Base-by-base conservation (phyloP, 2,888 invertebrate species). In the Lasioglossum morio region DNA sequence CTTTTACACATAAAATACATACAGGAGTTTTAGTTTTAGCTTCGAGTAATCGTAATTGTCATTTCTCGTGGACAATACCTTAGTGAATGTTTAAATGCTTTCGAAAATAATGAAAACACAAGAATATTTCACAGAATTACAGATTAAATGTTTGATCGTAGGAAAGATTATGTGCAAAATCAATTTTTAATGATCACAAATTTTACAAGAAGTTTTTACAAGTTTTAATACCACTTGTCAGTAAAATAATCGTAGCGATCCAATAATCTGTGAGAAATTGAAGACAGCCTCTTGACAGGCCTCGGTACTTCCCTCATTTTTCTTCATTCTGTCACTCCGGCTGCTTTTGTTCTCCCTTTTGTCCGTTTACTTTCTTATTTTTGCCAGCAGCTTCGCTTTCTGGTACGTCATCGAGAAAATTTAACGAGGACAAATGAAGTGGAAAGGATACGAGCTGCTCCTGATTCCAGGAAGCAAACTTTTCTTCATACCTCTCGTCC, bases 381-480 rank as follows among this genome's bases (percentile, higher is more conserved):
- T 77, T 43, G 34, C 70, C 48, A 34, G n/a, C 81, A 34, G 76
- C 53, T 48, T 23, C 84, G 74, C 66, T 84, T 84, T 40, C 72
- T 57, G 57, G 63, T 27, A 66, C 72, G 79, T 81, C 86, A 85
- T 81, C 79, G 85, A 74, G 79, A 79, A 81, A 81, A 85, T 81
- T 85, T 85, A 86, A 81, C 85, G 70, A 79, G 79, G 77, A 85
- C 76, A 77, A 79, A 85, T 85, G 86, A 85, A 81, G 69, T 74
- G 79, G 77, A 81, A 84, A 76, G 75, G 75, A 81, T 70, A 77
- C 83, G 37, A 40, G 77, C n/a, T 75, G 63, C 43, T 66, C 75
- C 66, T 72, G 84, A 79, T 82, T 79, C 78, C 74, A 14, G 72
- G 66, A 63, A 69, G 69, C 66, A 82, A 82, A 76, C 72, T 76